These are phyloP conservation scores for Asobara japonica DNA, from an alignment of 1,140 invertebrate genomes.

Conservation along the genomic window DNA sequence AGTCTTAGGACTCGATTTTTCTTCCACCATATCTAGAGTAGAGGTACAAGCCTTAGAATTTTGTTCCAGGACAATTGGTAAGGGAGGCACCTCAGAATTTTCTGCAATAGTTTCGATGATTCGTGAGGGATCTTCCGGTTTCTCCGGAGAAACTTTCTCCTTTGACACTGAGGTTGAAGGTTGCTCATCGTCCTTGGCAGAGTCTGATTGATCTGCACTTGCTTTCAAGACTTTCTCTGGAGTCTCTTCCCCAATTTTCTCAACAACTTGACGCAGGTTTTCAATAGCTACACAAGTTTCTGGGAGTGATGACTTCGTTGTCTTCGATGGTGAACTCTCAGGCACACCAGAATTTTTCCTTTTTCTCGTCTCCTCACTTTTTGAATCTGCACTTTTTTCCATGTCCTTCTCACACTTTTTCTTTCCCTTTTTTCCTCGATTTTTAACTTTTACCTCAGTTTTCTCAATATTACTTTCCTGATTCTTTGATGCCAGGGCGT, in stretches of 20 bases:
- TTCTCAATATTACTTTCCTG: conserved; percentile 34
- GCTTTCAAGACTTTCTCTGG: conserved; percentile 39
- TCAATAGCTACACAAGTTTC: conserved; percentile 60
- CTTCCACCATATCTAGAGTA: too few species aligned
- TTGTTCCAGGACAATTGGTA: too few species aligned
- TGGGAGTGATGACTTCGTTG: conserved; percentile 38
- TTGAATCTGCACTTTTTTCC: conserved; percentile 3
- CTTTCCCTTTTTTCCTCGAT: conserved; percentile 26
- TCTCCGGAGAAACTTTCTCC: neutral
- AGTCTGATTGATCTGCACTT: conserved; percentile 36
- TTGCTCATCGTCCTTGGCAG: conserved; percentile 22
- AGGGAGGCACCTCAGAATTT: neutral
- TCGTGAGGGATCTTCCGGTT: neutral
- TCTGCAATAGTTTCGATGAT: neutral
- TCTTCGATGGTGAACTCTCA: conserved; percentile 22
- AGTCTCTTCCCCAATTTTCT: conserved; percentile 53
- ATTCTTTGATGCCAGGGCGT: conserved; percentile 39
- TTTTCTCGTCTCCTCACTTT: conserved; percentile 28
- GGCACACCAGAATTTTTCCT: conserved; percentile 33
- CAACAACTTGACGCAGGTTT: conserved; percentile 52
- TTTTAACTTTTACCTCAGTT: conserved; percentile 36
- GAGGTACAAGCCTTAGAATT: too few species aligned
- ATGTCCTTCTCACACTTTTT: conserved; percentile 27
- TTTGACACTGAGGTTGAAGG: neutral
- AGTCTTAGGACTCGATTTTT: too few species aligned